Evolutionary conservation across 2,888 invertebrate genomes (phyloP).

Genomic region (Diaperis boleti): DNA sequence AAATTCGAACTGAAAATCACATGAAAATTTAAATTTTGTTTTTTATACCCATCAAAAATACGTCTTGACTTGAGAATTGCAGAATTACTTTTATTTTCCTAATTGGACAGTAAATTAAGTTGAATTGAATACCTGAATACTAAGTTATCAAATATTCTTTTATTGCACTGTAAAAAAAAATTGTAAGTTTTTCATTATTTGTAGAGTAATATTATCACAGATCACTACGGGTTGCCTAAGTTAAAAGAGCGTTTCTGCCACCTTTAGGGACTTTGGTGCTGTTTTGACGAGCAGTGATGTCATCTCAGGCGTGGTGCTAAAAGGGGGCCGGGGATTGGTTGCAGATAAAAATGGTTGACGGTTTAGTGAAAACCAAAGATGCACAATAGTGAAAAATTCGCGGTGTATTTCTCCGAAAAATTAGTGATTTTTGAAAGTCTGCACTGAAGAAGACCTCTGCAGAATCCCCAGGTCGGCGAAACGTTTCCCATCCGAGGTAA

Average conservation of each 20-base stretch:
- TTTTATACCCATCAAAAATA: too few relatives aligned
- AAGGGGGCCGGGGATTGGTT: slow-evolving; percentile 57
- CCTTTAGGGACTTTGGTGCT: slow-evolving; percentile 41
- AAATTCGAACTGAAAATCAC: too few relatives aligned
- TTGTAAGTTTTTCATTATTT: too few relatives aligned
- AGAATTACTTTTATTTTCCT: too few relatives aligned
- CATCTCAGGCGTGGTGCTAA: slow-evolving; percentile 61
- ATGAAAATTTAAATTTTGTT: too few relatives aligned
- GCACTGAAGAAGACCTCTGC: background rate
- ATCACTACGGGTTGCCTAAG: too few relatives aligned
- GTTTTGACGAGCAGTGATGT: slow-evolving; percentile 51
- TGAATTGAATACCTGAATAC: too few relatives aligned
- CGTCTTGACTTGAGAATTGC: too few relatives aligned
- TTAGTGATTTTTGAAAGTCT: background rate
- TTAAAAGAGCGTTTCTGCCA: background rate
- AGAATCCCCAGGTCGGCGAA: slow-evolving; percentile 9
- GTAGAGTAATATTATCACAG: too few relatives aligned
- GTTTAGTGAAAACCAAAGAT: slow-evolving; percentile 53
- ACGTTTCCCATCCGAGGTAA: background rate
- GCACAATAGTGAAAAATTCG: slow-evolving; percentile 54
- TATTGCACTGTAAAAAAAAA: too few relatives aligned
- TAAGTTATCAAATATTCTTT: too few relatives aligned
- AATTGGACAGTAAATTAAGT: too few relatives aligned
- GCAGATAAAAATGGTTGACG: slow-evolving; percentile 63
- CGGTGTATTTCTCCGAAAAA: slow-evolving; percentile 14